Conservation (phyloP, 1,140 invertebrate species). For the Neuroterus valhalla region DNA sequence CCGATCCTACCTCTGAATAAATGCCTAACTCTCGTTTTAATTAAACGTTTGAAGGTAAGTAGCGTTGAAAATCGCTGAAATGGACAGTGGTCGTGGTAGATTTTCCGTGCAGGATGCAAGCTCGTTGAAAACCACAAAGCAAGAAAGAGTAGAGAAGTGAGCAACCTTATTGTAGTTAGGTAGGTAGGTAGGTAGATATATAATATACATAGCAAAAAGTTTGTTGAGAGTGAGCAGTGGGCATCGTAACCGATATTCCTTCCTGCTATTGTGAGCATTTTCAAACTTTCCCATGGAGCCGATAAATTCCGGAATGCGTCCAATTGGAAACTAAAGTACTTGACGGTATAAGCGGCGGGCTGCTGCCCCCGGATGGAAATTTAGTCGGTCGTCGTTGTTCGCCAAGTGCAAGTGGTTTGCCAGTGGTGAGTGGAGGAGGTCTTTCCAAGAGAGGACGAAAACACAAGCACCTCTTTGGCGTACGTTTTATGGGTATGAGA, state of each 20-base stretch:
- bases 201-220: too few relatives aligned
- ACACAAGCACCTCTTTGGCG: constrained; percentile 35
- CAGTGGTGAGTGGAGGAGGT: neutral
- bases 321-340: constrained; percentile 28
- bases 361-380: constrained; percentile 50
- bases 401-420: constrained; percentile 39
- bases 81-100: neutral
- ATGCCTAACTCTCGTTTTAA: too few relatives aligned
- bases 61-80: too few relatives aligned
- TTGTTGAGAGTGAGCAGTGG: neutral
- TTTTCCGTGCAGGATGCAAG: neutral
- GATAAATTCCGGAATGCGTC: constrained; percentile 26
- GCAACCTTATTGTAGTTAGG: too few relatives aligned
- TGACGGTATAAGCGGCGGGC: constrained; percentile 11
- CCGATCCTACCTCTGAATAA: too few relatives aligned
- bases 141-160: neutral
- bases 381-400: constrained; percentile 50
- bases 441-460: constrained; percentile 52
- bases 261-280: constrained; percentile 4
- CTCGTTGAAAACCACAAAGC: neutral
- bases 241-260: constrained; percentile 21
- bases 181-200: too few relatives aligned
- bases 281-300: constrained; percentile 14
- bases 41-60: too few relatives aligned
- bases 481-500: neutral